Evolutionary conservation across 2,797 vertebrate genomes (phyloP).

Genomic region (Varecia variegata): DNA sequence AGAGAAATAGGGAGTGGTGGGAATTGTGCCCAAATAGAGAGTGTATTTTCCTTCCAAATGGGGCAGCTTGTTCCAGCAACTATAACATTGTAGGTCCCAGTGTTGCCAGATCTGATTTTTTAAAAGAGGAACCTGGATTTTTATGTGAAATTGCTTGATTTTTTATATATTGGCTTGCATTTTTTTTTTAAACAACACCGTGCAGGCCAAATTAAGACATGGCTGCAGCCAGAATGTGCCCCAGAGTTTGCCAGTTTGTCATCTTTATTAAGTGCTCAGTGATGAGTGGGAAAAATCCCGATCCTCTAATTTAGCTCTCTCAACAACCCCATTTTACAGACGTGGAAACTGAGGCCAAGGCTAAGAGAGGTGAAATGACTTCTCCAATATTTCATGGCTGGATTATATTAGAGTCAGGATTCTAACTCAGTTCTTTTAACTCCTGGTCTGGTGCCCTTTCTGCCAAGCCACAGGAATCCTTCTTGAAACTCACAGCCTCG

Average conservation of each 20-base stretch:
- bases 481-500: not conserved
- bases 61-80: not conserved
- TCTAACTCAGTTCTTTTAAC: not conserved
- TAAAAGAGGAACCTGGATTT: not conserved
- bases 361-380: not conserved
- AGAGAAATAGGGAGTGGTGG: not conserved
- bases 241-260: not conserved
- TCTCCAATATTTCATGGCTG: not conserved
- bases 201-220: not conserved
- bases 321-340: not conserved
- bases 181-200: not conserved
- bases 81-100: not conserved
- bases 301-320: not conserved
- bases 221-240: not conserved
- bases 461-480: not conserved
- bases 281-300: not conserved
- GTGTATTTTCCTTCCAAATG: not conserved
- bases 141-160: not conserved
- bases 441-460: not conserved
- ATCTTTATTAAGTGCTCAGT: not conserved
- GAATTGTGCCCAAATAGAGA: not conserved
- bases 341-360: not conserved
- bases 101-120: not conserved
- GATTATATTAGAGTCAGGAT: not conserved
- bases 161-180: not conserved